Evolutionary conservation across 2,888 invertebrate genomes (phyloP), one percentile per base, ranked within the genome.

Genomic region (Torymus aiolomorphi): DNA sequence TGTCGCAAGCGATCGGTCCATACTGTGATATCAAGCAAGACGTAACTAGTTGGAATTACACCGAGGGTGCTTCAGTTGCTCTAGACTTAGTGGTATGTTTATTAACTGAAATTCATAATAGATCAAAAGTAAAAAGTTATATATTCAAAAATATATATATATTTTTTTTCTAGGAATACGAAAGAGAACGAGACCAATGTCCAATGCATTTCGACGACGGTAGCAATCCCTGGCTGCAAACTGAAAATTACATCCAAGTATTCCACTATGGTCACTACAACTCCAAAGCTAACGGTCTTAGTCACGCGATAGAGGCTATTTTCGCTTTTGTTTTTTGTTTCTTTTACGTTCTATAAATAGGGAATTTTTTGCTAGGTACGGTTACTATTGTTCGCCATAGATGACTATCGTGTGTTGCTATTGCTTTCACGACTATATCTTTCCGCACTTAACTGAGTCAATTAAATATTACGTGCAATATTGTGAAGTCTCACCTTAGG

Each of bases 131-230:
- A 61, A 16, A 51, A 79, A 71, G 51, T 10, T 56, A 54, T 5
- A n/a, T 20, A n/a, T 67, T 13, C 0, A 42, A 42, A 13, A 20
- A 16, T 18, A 62, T 14, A 49, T 73, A 13, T 20, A 49, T 51
- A 4, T n/a, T 61, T 54, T 89, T 66, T 2, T 79, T 80, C 14
- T 75, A 90, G 89, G 90, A 90, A 86, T 90, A 90, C 61, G 90
- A 90, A 77, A 86, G 90, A 82, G 90, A 90, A 95, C 95, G 94
- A 85, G 98, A 99, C 92, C 96, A 97, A 87, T 99, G 98, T 89
- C 98, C 98, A 0, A 98, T 98, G 97, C 95, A 96, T 89, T 99
- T 98, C 88, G 98, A 98, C 87, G 98, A 98, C 88, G 98, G 98
- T 11, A 92, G 93, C 62, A 94, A 98, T 91, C 97, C 98, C 0